A percentile compares a stretch with the other conserved stretches of the same genome.
Conservation (phyloP, 2,888 invertebrate species). For the Chrysina gloriosa region DNA sequence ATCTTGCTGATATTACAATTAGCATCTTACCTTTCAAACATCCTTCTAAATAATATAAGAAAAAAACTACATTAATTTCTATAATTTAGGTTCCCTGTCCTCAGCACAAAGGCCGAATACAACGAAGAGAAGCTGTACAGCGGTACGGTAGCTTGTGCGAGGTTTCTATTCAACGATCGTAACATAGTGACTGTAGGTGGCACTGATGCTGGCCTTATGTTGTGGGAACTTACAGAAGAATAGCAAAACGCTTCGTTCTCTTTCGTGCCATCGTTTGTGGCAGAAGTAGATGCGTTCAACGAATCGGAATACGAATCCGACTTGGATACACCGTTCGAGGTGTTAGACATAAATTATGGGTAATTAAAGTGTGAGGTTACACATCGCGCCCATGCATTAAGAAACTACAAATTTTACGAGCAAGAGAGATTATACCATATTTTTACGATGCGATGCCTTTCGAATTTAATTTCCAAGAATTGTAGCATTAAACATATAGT, state of each 20-base stretch:
- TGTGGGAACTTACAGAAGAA: slow-evolving; percentile 89
- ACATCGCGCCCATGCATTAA: neutral
- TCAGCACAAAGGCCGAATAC: slow-evolving; percentile 87
- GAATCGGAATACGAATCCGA: slow-evolving; percentile 56
- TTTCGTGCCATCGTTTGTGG: slow-evolving; percentile 48
- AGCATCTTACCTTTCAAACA: too few relatives aligned
- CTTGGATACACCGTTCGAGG: slow-evolving; percentile 59
- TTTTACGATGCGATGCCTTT: too few relatives aligned
- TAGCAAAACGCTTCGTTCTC: slow-evolving; percentile 66
- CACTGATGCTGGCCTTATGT: slow-evolving; percentile 88
- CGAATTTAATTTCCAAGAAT: too few relatives aligned
- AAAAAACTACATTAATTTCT: neutral
- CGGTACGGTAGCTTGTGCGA: slow-evolving; percentile 80
- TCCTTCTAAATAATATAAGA: too few relatives aligned
- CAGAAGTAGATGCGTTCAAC: slow-evolving; percentile 42
- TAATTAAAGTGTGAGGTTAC: slow-evolving; percentile 13
- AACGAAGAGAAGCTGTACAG: slow-evolving; percentile 91
- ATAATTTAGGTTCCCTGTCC: slow-evolving; percentile 81
- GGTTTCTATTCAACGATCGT: slow-evolving; percentile 88
- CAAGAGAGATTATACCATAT: too few relatives aligned
- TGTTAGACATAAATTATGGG: slow-evolving; percentile 51
- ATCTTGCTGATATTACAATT: too few relatives aligned
- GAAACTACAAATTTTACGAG: neutral
- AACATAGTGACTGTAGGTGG: slow-evolving; percentile 89
- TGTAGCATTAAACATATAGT: too few relatives aligned